phyloP scores from a whole-genome alignment of 2,113 vertebrate genomes.

The Alouatta palliata region DNA sequence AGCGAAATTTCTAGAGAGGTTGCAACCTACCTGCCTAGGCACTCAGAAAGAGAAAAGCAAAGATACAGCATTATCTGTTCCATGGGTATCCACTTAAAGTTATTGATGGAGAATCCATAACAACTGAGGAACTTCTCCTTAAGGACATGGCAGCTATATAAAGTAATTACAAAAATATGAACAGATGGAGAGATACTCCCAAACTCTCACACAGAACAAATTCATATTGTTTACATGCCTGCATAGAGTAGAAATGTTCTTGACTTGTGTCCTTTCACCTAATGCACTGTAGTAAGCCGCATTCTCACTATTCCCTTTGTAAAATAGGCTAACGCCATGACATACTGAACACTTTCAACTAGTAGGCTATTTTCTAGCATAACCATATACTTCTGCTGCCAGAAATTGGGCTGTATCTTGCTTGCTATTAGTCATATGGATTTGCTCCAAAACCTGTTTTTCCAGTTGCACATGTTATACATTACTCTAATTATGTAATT shows the following conservation, averaged over 20 bases:
- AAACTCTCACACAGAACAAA: not conserved
- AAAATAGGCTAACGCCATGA: not conserved
- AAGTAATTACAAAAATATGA: not conserved
- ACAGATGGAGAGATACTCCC: not conserved
- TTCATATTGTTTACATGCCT: not conserved
- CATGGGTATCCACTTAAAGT: not conserved
- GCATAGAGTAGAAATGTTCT: not conserved
- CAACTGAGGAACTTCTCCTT: not conserved
- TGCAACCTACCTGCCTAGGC: not conserved
- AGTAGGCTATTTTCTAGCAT: not conserved
- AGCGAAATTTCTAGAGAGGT: not conserved
- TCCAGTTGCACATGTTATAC: conserved; percentile 40
- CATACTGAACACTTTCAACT: not conserved
- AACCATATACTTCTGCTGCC: not conserved
- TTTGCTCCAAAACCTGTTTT: conserved; percentile 51
- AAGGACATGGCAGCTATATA: not conserved
- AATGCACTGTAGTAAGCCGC: too few relatives aligned
- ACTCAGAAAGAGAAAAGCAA: not conserved
- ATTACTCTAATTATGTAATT: conserved; percentile 36
- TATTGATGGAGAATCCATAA: not conserved
- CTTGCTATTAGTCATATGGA: not conserved
- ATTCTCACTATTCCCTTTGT: not conserved
- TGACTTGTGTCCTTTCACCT: not conserved
- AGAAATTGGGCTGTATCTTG: not conserved
- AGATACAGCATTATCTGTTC: not conserved